Evolutionary conservation across 2,888 invertebrate genomes (phyloP), one percentile per base, ranked within the genome.

Genomic region (Hipparchia sbordonii): DNA sequence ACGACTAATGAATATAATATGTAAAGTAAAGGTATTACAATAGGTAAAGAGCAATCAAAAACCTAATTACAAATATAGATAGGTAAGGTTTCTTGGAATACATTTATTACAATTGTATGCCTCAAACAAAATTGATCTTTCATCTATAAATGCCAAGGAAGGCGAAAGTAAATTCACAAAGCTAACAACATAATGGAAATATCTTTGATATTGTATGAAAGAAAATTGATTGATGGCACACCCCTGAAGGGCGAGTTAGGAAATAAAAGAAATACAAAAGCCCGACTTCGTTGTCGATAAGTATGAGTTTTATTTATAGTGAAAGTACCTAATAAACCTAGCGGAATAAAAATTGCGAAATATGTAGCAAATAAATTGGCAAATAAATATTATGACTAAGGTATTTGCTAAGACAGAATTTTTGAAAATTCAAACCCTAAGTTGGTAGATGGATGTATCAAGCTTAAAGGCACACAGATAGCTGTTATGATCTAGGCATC

Each of bases 151-250:
- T 56, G 56, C 56, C 23, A 46, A 56, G 56, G 46, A 23, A 46
- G 52, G 61, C 52, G 48, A 71, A 60, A 71, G 71, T 67, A 63
- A 70, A 56, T 63, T 62, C 33, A 63, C 56, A 60, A 71, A 71
- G 65, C 69, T 61, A 62, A 75, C 68, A 75, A 71, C 23, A 68
- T 73, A 75, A 73, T 73, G 57, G 73, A 73, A 70, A 75, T 66
- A 71, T 46, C 68, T 54, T 65, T 71, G 71, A 71, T 73, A 71
- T 75, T 69, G 52, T 59, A 71, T 73, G 56, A 71, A 74, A 72
- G 62, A 74, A 65, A 71, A 73, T 68, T 75, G 75, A 75, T 75
- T 67, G 75, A 75, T 73, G 68, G 61, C 62, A 68, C 63, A 72
- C 65, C 61, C 62, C 70, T 70, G 54, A 48, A 60, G 72, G 70